phyloP scores from a whole-genome alignment of 2,888 invertebrate species.

The Uloborus plumipes region DNA sequence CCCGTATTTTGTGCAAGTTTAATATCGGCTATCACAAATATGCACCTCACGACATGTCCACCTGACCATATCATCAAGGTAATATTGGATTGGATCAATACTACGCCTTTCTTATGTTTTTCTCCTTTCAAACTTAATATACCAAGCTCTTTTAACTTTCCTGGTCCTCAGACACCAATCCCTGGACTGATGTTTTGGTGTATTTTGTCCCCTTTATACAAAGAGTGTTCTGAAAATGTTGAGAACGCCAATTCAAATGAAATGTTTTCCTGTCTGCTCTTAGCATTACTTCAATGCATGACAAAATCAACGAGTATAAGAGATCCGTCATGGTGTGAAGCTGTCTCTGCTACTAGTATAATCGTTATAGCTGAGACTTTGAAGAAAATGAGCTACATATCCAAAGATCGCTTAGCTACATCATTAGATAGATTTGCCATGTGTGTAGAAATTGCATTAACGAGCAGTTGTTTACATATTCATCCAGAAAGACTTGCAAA shows the following conservation, averaged over 20 bases:
- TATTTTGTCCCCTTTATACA: slow-evolving; percentile 44
- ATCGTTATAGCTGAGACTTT: slow-evolving; percentile 53
- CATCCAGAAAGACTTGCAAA: slow-evolving; percentile 37
- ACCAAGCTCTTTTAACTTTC: slow-evolving; percentile 47
- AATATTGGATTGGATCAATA: slow-evolving; percentile 54
- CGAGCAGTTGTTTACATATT: slow-evolving; percentile 42
- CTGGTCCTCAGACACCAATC: slow-evolving; percentile 54
- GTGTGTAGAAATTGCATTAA: slow-evolving; percentile 56
- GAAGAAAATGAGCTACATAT: slow-evolving; percentile 38
- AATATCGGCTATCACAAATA: slow-evolving; percentile 44
- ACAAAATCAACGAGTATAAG: slow-evolving; percentile 12
- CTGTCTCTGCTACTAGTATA: slow-evolving; percentile 30
- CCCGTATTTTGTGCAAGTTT: slow-evolving; percentile 60
- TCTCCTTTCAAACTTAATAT: slow-evolving; percentile 49
- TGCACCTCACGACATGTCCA: slow-evolving; percentile 48
- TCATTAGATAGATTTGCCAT: slow-evolving; percentile 55
- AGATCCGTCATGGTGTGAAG: slow-evolving; percentile 32
- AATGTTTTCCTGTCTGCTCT: slow-evolving; percentile 41
- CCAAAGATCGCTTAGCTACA: slow-evolving; percentile 37
- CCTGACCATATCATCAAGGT: slow-evolving; percentile 43
- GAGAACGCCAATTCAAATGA: slow-evolving; percentile 10
- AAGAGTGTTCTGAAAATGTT: slow-evolving; percentile 23
- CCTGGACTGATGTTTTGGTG: slow-evolving; percentile 58
- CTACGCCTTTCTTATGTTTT: slow-evolving; percentile 33
- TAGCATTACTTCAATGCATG: slow-evolving; percentile 53